Evolutionary conservation across 2,113 vertebrate species (phyloP).

Genomic region (Laterallus jamaicensis): DNA sequence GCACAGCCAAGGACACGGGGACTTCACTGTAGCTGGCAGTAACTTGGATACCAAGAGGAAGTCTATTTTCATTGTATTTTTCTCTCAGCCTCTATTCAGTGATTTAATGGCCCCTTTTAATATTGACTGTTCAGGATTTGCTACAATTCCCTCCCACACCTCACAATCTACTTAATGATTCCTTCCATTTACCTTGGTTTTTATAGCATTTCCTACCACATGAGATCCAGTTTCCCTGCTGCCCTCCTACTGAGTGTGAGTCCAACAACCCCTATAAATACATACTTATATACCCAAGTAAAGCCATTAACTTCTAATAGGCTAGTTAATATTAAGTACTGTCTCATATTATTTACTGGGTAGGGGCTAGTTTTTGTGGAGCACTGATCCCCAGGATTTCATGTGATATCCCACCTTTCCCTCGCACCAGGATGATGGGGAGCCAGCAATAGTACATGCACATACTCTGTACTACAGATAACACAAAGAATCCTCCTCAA

Average conservation of each 20-base stretch:
- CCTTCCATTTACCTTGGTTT: not conserved
- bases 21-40: not conserved
- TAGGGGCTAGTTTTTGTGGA: not conserved
- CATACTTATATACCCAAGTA: not conserved
- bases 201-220: not conserved
- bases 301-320: not conserved
- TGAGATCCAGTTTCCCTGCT: not conserved
- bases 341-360: not conserved
- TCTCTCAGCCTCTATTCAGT: not conserved
- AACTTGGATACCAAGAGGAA: not conserved
- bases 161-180: not conserved
- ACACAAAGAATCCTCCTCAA: too few relatives aligned
- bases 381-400: not conserved
- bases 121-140: not conserved
- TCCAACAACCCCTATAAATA: not conserved
- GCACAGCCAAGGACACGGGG: rapidly evolving
- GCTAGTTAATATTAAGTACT: not conserved
- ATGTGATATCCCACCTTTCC: not conserved
- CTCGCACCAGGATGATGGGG: not conserved
- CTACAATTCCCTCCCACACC: not conserved
- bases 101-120: not conserved
- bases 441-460: not conserved
- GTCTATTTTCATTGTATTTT: not conserved
- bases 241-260: rapidly evolving
- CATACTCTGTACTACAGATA: not conserved